Base-by-base conservation (phyloP, 2,888 invertebrate species). In the Drosophila macrospina region DNA sequence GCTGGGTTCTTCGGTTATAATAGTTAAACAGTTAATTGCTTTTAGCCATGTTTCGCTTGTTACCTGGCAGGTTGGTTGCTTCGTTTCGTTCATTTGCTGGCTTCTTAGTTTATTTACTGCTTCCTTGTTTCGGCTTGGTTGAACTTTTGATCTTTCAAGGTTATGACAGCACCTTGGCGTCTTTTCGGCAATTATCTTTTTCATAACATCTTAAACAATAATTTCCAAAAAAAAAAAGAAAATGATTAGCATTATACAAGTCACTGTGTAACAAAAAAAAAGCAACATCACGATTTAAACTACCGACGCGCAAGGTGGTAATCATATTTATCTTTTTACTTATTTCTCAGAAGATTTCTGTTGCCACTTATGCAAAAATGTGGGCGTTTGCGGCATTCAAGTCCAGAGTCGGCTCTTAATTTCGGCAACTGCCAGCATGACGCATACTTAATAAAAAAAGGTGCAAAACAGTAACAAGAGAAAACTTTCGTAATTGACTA, bases 61-160 rank as follows among this genome's bases (percentile, higher is more conserved):
- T 65, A 48, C 61, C 63, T 15, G 41, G 50, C 60, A 26, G 66
- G 28, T 60, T 52, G n/a, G 52, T 56, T 56, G 42, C 37, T 52
- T 61, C 55, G 48, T 20, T 32, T 66, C 32, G 54, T 62, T 74
- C 48, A 54, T 32, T 51, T 60, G 20, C 30, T 56, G 41, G 28
- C 28, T 28, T 28, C 28, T 28, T 28, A 7, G 28, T 28, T 28
- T 28, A 28, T 28, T 42, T 3, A 16, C 10, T 11, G 50, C 60
- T 80, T 80, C 73, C 78, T 68, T 51, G 69, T 80, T 48, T 67
- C 45, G 51, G 30, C 62, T 56, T 32, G 30, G 61, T 61, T 74
- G 79, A 79, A 79, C 79, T 83, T 61, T 86, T 86, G 85, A 86
- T 81, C 83, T 84, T 45, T 86, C 88, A 84, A 84, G 83, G 83